Conservation (phyloP, 2,113 vertebrate species). For the Ophthalmolycus amberensis region DNA sequence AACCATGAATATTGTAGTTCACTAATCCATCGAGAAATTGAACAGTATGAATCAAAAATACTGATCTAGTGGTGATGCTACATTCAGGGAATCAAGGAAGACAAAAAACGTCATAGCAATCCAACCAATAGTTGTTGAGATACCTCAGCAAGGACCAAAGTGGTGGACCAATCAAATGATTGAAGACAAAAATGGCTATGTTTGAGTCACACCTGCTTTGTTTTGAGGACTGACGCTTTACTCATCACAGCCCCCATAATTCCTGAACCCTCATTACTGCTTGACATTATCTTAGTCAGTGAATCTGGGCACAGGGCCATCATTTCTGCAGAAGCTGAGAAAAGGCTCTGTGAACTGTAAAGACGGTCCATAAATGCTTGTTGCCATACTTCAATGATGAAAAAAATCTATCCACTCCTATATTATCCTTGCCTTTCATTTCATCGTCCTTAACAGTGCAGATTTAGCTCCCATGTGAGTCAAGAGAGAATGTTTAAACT, state of each 20-base stretch:
- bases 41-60: not conserved
- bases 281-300: conserved; percentile 38
- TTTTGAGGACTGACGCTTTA: not conserved
- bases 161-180: not conserved
- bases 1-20: not conserved
- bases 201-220: conserved; percentile 39
- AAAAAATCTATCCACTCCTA: not conserved
- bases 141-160: not conserved
- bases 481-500: conserved; percentile 21
- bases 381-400: conserved; percentile 15
- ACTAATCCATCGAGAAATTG: not conserved
- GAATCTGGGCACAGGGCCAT: conserved; percentile 25
- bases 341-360: conserved; percentile 1
- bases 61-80: not conserved
- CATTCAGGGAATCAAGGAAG: too few relatives aligned
- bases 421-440: conserved; percentile 13
- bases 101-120: not conserved
- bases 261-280: conserved; percentile 38
- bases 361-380: conserved; percentile 16
- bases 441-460: conserved; percentile 15
- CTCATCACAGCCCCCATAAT: conserved; percentile 3
- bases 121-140: too few relatives aligned
- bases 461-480: conserved; percentile 22
- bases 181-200: not conserved
- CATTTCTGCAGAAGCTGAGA: conserved; percentile 12